Evolutionary conservation across 2,888 invertebrate genomes (phyloP), one percentile per base, ranked within the genome.

Genomic region (Trilocha varians): DNA sequence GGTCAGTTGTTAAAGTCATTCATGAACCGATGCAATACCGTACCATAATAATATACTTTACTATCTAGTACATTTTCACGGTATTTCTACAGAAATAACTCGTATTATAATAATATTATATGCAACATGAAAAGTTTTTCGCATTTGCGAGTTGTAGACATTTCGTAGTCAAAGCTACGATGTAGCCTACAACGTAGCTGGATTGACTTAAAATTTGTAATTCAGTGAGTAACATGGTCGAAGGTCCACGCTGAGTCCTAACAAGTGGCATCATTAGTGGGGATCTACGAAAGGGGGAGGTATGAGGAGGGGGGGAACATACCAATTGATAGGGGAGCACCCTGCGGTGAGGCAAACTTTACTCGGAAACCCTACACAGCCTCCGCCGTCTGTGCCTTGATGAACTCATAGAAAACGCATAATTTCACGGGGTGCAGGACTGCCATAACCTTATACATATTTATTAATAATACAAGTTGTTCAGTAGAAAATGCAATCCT

Each of bases 211-310:
- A 70, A 78, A 79, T 84, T 84, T 80, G 83, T 82, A 83, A 84
- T 84, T 84, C 83, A 78, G 71, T 68, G 65, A 67, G 69, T 78
- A 76, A 78, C 82, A 78, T 74, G 72, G 73, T 49, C 71, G 70
- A 78, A 79, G 78, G 84, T 78, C 80, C 80, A 69, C 64, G 63
- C 62, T 74, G 79, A 83, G 80, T 77, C 78, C 70, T 79, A 83
- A 84, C 84, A 84, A 85, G 82, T 83, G 84, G 78, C 67, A 77
- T 84, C 82, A 82, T 85, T 84, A 84, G 80, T 70, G 68, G 65
- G 61, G 62, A 65, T 59, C 57, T 52, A 57, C 53, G 62, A 63
- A 60, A 57, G 44, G 49, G 52, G 41, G 46, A 40, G 46, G 45
- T 50, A 43, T 37, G 45, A 41, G 48, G 53, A 55, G 57, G 56